These are phyloP conservation scores for Chlorops oryzae DNA, from an alignment of 1,140 invertebrate genomes.

Conservation along the genomic window DNA sequence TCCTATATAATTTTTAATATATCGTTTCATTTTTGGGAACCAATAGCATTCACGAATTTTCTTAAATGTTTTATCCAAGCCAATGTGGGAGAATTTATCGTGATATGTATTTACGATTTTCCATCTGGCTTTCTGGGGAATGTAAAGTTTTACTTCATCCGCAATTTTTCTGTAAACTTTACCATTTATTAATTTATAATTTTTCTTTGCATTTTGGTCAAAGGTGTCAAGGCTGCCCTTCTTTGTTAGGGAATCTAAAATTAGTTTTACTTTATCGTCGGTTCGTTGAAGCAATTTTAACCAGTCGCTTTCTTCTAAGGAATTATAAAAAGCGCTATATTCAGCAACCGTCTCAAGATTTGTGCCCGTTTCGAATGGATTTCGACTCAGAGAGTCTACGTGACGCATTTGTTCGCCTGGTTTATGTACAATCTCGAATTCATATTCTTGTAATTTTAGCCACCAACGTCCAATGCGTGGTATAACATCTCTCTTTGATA, in stretches of 20 bases:
- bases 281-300: not conserved
- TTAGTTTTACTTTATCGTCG: not conserved
- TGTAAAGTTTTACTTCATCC: not conserved
- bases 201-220: not conserved
- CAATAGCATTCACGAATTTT: slow-evolving; percentile 17
- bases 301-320: not conserved
- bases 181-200: not conserved
- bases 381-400: slow-evolving; percentile 9
- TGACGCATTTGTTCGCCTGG: slow-evolving; percentile 5
- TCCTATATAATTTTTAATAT: not conserved
- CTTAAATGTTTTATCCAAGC: not conserved
- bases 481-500: slow-evolving; percentile 39
- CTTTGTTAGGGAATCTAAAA: not conserved
- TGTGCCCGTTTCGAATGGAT: not conserved
- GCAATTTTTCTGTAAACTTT: not conserved
- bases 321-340: not conserved
- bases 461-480: slow-evolving; percentile 28
- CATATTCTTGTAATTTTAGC: slow-evolving; percentile 20
- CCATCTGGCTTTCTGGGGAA: not conserved
- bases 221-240: not conserved
- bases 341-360: not conserved
- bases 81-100: not conserved
- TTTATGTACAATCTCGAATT: slow-evolving; percentile 11
- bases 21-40: slow-evolving; percentile 16
- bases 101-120: not conserved